Conservation (phyloP, 35 echinoderm and acorn worm species). For the Heliocidaris tuberculata region DNA sequence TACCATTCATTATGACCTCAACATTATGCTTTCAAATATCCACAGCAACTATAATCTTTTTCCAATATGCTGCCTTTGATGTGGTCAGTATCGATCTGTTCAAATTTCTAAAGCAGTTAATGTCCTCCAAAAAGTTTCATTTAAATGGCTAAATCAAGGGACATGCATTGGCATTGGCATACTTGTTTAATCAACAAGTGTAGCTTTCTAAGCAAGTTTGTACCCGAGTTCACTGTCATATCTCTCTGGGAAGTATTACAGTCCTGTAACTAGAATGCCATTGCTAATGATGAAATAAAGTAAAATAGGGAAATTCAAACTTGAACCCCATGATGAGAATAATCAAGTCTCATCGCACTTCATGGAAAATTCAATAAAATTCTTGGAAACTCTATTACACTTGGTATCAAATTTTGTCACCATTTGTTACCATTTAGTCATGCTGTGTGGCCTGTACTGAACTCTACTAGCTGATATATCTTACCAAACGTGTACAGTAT, state of each 20-base stretch:
- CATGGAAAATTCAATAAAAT: not conserved
- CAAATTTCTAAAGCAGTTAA: no score
- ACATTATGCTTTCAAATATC: no score
- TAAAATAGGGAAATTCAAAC: not conserved
- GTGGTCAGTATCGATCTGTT: no score
- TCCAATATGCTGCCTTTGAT: no score
- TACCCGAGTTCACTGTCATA: not conserved
- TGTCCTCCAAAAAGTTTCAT: no score
- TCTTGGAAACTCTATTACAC: not conserved
- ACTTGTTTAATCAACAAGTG: not conserved
- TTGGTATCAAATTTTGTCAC: constrained; percentile 5
- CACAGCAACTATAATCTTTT: no score
- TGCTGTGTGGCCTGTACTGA: not conserved
- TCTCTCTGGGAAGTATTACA: not conserved
- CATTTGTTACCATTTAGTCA: not conserved
- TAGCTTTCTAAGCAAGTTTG: not conserved
- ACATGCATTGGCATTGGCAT: no score
- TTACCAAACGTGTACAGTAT: not conserved
- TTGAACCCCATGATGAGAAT: not conserved
- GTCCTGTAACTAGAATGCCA: not conserved
- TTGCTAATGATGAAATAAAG: not conserved
- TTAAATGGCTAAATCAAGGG: no score
- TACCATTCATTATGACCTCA: no score
- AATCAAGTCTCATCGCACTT: not conserved
- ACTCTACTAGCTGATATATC: not conserved